Percentiles rank a stretch among this genome's conserved stretches.
phyloP scores from a whole-genome alignment of 1,140 invertebrate genomes.

The Drosophila novamexicana region DNA sequence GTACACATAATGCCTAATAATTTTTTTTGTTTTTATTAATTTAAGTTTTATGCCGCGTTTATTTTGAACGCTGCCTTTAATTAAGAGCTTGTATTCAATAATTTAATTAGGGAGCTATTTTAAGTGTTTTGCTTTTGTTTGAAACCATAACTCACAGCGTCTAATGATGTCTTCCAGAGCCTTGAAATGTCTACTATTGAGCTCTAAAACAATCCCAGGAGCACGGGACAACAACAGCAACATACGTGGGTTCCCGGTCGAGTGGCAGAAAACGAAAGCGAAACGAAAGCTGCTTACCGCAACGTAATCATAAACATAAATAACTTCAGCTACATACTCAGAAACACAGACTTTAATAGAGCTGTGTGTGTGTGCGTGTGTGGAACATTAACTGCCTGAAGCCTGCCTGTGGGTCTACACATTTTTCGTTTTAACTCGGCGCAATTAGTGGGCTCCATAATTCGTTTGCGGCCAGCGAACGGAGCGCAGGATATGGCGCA shows the following conservation, averaged over 20 bases:
- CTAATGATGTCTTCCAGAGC: neutral
- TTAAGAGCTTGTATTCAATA: neutral
- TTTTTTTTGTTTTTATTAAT: neutral
- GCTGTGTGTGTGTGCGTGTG: slow-evolving; percentile 11
- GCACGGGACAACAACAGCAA: slow-evolving; percentile 13
- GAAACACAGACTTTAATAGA: slow-evolving; percentile 28
- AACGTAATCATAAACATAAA: slow-evolving; percentile 80
- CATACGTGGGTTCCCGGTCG: neutral
- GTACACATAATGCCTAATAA: neutral
- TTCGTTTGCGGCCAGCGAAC: slow-evolving; percentile 72
- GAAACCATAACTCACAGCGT: slow-evolving; percentile 3
- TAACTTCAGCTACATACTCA: slow-evolving; percentile 61
- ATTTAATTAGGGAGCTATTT: neutral
- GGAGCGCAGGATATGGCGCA: slow-evolving; percentile 62
- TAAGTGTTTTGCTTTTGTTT: neutral
- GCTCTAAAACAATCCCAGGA: neutral
- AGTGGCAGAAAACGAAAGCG: slow-evolving; percentile 14
- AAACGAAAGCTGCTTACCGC: slow-evolving; percentile 60
- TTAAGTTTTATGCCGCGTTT: neutral
- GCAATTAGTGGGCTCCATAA: slow-evolving; percentile 78
- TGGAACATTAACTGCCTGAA: slow-evolving; percentile 57
- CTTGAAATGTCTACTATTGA: neutral
- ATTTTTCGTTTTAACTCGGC: slow-evolving; percentile 77
- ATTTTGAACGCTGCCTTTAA: neutral
- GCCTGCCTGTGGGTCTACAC: slow-evolving; percentile 51